Conservation (phyloP, 2,113 vertebrate genomes). For the Ochotona princeps region DNA sequence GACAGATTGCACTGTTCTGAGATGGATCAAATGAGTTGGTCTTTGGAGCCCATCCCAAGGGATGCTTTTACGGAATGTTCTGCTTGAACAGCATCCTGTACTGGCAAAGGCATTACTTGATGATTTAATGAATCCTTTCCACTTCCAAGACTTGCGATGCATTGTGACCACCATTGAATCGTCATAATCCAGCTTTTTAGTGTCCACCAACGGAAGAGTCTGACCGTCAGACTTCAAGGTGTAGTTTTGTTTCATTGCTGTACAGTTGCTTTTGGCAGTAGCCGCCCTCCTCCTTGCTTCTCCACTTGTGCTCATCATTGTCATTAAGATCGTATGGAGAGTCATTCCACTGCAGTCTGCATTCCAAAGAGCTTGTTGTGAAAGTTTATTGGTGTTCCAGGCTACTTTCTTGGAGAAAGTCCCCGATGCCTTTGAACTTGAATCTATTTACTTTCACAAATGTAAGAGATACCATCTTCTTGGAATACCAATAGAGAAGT, state of each 20-base stretch:
- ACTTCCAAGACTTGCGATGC: constrained; percentile 57
- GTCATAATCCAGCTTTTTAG: not conserved
- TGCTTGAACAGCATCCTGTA: constrained; percentile 31
- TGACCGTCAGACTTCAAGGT: not conserved
- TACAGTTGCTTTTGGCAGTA: not conserved
- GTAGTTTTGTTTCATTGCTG: not conserved
- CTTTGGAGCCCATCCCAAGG: constrained; percentile 62
- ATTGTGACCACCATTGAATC: constrained; percentile 5
- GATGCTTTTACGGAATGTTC: constrained; percentile 64
- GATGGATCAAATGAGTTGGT: constrained; percentile 67
- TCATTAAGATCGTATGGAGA: not conserved
- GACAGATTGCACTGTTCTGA: constrained; percentile 53
- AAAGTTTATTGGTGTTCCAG: not conserved
- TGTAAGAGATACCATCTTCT: constrained; percentile 56
- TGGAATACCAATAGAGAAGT: constrained; percentile 40
- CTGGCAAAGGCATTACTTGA: constrained; percentile 60
- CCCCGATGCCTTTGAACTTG: constrained; percentile 67
- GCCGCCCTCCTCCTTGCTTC: not conserved
- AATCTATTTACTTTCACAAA: constrained; percentile 40
- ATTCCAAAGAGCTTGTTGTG: not conserved
- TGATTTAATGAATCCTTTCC: constrained; percentile 69
- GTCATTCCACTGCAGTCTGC: not conserved
- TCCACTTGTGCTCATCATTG: not conserved
- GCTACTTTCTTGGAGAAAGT: constrained; percentile 58
- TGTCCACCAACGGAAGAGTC: not conserved